Evolutionary conservation across 1,140 invertebrate species (phyloP).

Genomic region (Euborellia annulipes): DNA sequence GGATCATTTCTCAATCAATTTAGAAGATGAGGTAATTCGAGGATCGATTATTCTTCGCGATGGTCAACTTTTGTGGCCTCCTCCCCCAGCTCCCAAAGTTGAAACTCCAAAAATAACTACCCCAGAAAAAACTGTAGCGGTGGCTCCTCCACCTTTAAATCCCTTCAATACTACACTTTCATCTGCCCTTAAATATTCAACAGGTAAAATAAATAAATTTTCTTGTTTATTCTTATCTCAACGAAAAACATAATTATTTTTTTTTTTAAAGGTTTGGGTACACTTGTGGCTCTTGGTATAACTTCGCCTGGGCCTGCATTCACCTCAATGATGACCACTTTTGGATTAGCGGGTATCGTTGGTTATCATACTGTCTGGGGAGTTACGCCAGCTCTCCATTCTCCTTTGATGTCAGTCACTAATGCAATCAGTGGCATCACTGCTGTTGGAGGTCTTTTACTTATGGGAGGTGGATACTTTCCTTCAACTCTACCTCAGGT

Average conservation of each 20-base stretch:
- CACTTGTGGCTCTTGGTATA: constrained; percentile 51
- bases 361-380: constrained; percentile 87
- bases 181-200: constrained; percentile 34
- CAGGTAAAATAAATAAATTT: constrained; percentile 38
- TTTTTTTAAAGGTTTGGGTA: constrained; percentile 39
- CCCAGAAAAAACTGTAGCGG: constrained; percentile 25
- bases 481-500: constrained; percentile 50
- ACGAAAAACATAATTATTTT: constrained; percentile 14
- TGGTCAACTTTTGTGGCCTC: constrained; percentile 66
- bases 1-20: constrained; percentile 61
- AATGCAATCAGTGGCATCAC: constrained; percentile 87
- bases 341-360: constrained; percentile 68
- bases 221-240: too few relatives aligned
- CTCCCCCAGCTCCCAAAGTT: constrained; percentile 41
- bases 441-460: constrained; percentile 67
- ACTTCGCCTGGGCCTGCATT: constrained; percentile 67
- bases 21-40: constrained; percentile 73
- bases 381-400: constrained; percentile 78
- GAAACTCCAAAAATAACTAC: constrained; percentile 29
- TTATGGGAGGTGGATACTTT: constrained; percentile 63
- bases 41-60: constrained; percentile 61
- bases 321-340: constrained; percentile 73
- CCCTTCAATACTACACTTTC: constrained; percentile 31
- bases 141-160: constrained; percentile 26
- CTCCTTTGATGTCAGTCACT: constrained; percentile 84